Base-by-base conservation (phyloP, 2,888 invertebrate species). In the Drosophila lacicola region DNA sequence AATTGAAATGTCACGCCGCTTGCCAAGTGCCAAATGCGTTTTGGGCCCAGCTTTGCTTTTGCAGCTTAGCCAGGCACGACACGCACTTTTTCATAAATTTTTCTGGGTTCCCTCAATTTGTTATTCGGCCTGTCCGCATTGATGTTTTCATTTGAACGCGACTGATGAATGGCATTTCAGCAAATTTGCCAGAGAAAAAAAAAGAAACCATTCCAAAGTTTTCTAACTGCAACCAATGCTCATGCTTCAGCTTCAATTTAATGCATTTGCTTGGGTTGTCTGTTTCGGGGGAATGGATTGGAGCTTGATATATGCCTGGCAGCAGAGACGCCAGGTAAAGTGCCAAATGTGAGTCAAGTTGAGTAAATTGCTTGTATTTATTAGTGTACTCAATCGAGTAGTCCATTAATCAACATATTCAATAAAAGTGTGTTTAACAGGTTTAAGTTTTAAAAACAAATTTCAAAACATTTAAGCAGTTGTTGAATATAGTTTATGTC, bases 1-100 rank as follows among this genome's bases (percentile, higher is more conserved):
- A 89, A 89, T 89, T 89, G 89, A 89, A 89, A 88, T 82, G 85
- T 90, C 90, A 89, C 90, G 86, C 82, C 57, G 78, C 74, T 74
- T 76, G 77, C 83, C 81, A 86, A 83, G 80, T 83, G 87, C 77
- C 77, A 77, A 78, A 74, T 74, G 70, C 70, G 70, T 73, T 77
- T 69, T 60, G 55, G 55, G 53, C 63, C 47, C 58, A 67, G 29
- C 29, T 29, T 57, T 49, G 46, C 41, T 42, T 34, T 37, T 49
- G 29, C 65, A 55, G 46, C 61, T 72, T 62, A 64, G 17, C 51
- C 61, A 68, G 54, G 62, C 84, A 83, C 74, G 84, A 77, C 80
- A 84, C 81, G 81, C 81, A 82, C 85, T 84, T 77, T 84, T 84
- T 82, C 85, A 84, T 62, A 56, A 17, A 49, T 25, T 55, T 51